Base-by-base conservation (phyloP, 2,888 invertebrate genomes). In the Geotrupes spiniger region DNA sequence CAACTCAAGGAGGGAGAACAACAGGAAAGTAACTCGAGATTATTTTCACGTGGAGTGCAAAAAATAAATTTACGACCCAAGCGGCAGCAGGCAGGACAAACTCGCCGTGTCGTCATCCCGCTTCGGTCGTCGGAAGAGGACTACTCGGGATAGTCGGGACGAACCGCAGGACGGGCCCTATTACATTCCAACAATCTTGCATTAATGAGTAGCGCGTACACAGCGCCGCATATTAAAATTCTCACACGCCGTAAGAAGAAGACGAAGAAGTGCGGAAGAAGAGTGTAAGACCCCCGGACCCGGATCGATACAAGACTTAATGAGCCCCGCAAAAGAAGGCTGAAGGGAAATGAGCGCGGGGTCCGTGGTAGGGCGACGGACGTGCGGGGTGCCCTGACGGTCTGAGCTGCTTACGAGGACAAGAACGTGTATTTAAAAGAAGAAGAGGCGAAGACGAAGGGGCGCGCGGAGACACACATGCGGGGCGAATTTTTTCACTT, bases 221-320 rank as follows among this genome's bases (percentile, higher is more conserved):
- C 64, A 63, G 63, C 61, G 64, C 66, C 65, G 69, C 69, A 69
- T 70, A 70, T 69, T 70, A 70, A 70, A 70, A 70, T 69, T 70
- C 70, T 68, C 70, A 68, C 69, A 70, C 70, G 69, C 56, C 37
- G 36, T 45, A 71, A 70, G 71, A 71, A 69, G 61, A 41, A 40
- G 70, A 21, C 3, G 21, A 21, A 70, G 71, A 71, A 69, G 61
- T 60, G 61, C 55, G 50, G 59, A 61, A 66, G 68, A 66, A 59
- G 63, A 59, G 21, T 21, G 21, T 21, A 21, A 21, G 21, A 21
- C 21, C 21, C 59, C 58, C 49, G 37, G 52, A 60, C 64, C 3
- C 21, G 21, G 68, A 67, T 68, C 68, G 68, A 68, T 68, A 68
- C 64, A 66, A 64, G 65, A 66, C 67, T 67, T 67, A 67, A 68